Conservation (phyloP, 2,888 invertebrate species). For the Tetrapedia diversipes region DNA sequence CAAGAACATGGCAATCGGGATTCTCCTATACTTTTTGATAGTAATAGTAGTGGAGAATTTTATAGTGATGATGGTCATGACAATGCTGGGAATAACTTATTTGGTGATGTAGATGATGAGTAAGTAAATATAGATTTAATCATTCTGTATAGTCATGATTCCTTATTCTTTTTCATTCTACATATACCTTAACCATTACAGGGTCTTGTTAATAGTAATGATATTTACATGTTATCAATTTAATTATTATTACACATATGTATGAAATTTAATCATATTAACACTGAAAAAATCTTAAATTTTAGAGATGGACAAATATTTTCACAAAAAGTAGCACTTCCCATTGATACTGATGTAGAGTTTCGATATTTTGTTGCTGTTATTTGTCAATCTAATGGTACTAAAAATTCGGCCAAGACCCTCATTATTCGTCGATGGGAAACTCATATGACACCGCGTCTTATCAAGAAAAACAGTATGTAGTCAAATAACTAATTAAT, state of each 20-base stretch:
- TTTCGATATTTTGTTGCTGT: slow-evolving; percentile 92
- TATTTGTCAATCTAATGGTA: slow-evolving; percentile 85
- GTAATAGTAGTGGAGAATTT: slow-evolving; percentile 70
- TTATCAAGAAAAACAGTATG: slow-evolving; percentile 84
- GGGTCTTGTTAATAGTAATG: not conserved
- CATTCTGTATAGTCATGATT: not conserved
- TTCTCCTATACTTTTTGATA: slow-evolving; percentile 73
- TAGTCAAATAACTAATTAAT: slow-evolving; percentile 55
- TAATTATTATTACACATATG: not conserved
- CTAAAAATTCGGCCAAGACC: slow-evolving; percentile 80
- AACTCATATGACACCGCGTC: slow-evolving; percentile 88
- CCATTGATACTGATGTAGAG: slow-evolving; percentile 87
- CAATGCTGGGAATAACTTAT: slow-evolving; percentile 69
- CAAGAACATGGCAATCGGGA: slow-evolving; percentile 74
- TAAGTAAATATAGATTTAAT: slow-evolving; percentile 62
- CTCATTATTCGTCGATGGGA: slow-evolving; percentile 92
- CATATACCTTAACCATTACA: not conserved
- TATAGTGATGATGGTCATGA: slow-evolving; percentile 71
- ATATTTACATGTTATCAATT: not conserved
- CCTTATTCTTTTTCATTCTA: not conserved
- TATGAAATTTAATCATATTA: slow-evolving; percentile 17
- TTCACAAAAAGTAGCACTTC: slow-evolving; percentile 86
- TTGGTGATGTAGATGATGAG: slow-evolving; percentile 71
- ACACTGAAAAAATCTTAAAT: too few relatives aligned
- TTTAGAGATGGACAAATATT: slow-evolving; percentile 76